Evolutionary conservation across 2,888 invertebrate genomes (phyloP), one percentile per base, ranked within the genome.

Genomic region (Hoplodrina ambigua): DNA sequence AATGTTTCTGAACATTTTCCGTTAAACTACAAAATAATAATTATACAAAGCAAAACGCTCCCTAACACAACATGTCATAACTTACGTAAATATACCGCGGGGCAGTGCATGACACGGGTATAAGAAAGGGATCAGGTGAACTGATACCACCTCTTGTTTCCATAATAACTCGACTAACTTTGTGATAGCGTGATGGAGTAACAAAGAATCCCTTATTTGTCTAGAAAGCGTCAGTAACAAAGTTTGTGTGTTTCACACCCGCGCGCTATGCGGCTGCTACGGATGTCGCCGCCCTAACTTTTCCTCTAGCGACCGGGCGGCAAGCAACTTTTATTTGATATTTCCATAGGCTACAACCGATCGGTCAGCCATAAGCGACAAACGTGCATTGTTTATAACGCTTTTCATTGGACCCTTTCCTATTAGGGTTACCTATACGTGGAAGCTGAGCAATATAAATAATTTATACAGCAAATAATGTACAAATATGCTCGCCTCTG

Each of bases 161-260:
- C 64, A 75, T 83, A 84, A 84, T 84, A 86, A 81, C 81, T 85
- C 65, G 63, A 73, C 78, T 80, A 87, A 90, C 88, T 89, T 86
- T 82, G 76, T 75, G 85, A 86, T 88, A 82, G 89, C 90, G 89
- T 90, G 90, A 85, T 86, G 84, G 82, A 78, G 80, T 85, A 85
- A 86, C 88, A 88, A 90, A 88, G 88, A 88, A 87, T 85, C 81
- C 80, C 82, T 76, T 86, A 88, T 90, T 90, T 88, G 89, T 90
- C 85, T 89, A 83, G 83, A 81, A 78, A 85, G 85, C 86, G 85
- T 85, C 86, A 86, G 82, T 81, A 78, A 65, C 70, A 81, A 84
- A 85, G 81, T 84, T 87, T 78, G 60, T 59, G 74, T 82, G 81
- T 84, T 85, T 81, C 61, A 59, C 81, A 56, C 65, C 78, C 79